Conservation (phyloP, 2,888 invertebrate species). For the Schrankia costaestrigalis region DNA sequence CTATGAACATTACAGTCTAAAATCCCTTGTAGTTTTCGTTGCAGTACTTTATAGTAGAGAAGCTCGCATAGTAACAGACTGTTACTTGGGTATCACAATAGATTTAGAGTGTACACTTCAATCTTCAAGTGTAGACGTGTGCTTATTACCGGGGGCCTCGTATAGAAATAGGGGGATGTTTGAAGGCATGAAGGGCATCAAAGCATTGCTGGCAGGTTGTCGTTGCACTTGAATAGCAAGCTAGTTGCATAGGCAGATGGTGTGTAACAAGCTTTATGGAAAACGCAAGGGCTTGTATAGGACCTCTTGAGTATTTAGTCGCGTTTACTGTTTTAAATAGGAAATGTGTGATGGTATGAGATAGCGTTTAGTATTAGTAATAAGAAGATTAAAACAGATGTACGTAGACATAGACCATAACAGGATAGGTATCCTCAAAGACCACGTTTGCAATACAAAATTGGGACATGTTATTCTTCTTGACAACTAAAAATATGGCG, state of each 20-base stretch:
- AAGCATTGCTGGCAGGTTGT: conserved; percentile 23
- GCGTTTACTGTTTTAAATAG: no score
- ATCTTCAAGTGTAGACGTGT: conserved; percentile 15
- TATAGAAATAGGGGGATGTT: conserved; percentile 1
- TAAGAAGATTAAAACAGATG: no score
- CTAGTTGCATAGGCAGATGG: conserved; percentile 15
- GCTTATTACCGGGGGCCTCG: conserved; percentile 17
- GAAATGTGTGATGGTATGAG: no score
- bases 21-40: neutral
- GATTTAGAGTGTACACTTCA: conserved; percentile 15
- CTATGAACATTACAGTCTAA: neutral
- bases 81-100: conserved; percentile 24
- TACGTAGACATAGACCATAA: no score
- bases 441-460: neutral
- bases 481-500: neutral
- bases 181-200: conserved; percentile 17
- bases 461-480: neutral
- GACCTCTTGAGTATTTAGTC: conserved; percentile 2
- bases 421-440: neutral
- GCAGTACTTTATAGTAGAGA: neutral
- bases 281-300: conserved; percentile 4
- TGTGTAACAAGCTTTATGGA: conserved; percentile 14
- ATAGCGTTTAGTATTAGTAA: no score
- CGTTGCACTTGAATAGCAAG: conserved; percentile 18
- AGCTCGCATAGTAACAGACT: conserved; percentile 18